Evolutionary conservation across 2,797 vertebrate genomes (phyloP), one percentile per base, ranked within the genome.

Genomic region (Myotis daubentonii): DNA sequence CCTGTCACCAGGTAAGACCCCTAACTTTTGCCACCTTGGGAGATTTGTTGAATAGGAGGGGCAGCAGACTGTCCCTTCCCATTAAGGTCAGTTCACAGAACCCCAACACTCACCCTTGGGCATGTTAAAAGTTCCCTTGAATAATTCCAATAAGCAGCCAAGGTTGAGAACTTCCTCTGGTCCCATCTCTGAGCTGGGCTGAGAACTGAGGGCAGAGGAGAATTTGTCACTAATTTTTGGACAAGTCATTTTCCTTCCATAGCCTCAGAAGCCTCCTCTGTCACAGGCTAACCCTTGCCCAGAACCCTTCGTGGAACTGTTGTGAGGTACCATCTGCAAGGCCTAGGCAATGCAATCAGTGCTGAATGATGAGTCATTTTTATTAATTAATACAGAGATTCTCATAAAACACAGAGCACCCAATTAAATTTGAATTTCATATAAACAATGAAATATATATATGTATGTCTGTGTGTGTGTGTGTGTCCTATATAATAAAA

Each of bases 1-100:
- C 93, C 81, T 92, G 78, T 83, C 74, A 95, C 82, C 72, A 95
- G 95, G 96, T 97, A 91, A 97, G 92, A 94, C 33, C 36, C 47
- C 60, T 62, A 30, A 81, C 53, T 95, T 95, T 33, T 20, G 2
- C 66, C 49, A 68, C 53, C 57, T 57, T 9, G 22, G 25, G 70
- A 90, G 62, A 25, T 71, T 20, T 80, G 47, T 33, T 89, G 44
- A 71, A 84, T 8, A 38, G n/a, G 25, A 90, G 28, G 49, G 8
- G 11, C 22, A 79, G 20, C 57, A 89, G 49, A 62, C 15, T 33
- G 36, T 5, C 83, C 55, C 55, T 66, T 71, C 49, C 57, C 16
- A 4, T 62, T 49, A 57, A 81, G 66, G 2, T 38, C 49, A 72
- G 25, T 66, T 93, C 85, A 86, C 5, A 82, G 71, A 89, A 94